A percentile compares a stretch with the other conserved stretches of the same genome.
These are phyloP conservation scores for Grus americana DNA, from an alignment of 2,113 vertebrate genomes.

Conservation along the genomic window DNA sequence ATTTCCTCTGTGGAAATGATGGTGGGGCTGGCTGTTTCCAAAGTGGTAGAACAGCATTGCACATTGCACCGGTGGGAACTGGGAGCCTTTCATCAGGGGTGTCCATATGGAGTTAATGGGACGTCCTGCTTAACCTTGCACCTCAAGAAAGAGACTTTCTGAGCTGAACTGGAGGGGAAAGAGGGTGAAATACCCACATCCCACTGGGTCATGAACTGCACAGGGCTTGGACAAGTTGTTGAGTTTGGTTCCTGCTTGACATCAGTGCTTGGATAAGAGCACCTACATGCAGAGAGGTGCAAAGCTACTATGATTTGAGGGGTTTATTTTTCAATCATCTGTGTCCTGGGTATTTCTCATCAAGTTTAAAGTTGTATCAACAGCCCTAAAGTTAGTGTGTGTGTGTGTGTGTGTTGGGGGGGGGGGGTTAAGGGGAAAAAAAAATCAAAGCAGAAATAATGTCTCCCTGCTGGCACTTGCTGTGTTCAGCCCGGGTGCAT, in stretches of 20 bases:
- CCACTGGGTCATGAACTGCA: not conserved
- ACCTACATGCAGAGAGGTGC: not conserved
- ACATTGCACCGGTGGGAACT: not conserved
- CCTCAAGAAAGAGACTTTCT: not conserved
- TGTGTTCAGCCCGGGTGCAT: not conserved
- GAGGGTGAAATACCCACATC: not conserved
- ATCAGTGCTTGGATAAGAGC: not conserved
- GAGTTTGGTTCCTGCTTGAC: not conserved
- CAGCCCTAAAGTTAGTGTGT: not conserved
- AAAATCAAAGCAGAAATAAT: not conserved
- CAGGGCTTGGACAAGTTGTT: not conserved
- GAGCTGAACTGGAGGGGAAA: not conserved
- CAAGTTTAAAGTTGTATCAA: not conserved
- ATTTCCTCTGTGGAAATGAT: not conserved
- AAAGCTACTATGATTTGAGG: not conserved
- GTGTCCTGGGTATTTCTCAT: not conserved
- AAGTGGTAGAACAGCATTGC: not conserved
- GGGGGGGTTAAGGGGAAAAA: fast-evolving
- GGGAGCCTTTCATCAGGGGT: not conserved
- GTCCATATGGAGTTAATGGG: not conserved
- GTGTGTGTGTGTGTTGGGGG: too few species aligned
- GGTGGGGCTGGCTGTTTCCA: not conserved
- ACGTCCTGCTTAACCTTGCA: not conserved
- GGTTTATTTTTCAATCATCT: not conserved
- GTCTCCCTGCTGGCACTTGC: not conserved